phyloP scores from a whole-genome alignment of 1,140 invertebrate genomes.

The Polyergus mexicanus region DNA sequence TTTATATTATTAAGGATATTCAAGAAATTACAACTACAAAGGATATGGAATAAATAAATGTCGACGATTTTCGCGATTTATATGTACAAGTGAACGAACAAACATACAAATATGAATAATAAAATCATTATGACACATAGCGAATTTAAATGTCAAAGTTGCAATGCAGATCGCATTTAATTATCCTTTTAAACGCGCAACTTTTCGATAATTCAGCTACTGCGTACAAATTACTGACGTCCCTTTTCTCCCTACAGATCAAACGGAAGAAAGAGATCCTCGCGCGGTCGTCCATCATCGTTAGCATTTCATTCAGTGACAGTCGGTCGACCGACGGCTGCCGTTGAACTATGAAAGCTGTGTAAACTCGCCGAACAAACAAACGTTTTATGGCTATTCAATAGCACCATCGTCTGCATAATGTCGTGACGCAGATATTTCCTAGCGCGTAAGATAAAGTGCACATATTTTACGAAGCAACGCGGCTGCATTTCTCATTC shows the following conservation, averaged over 20 bases:
- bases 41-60: neutral
- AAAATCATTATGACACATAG: neutral
- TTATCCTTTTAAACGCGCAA: conserved; percentile 18
- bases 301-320: conserved; percentile 83
- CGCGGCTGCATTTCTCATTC: conserved; percentile 53
- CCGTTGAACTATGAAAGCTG: conserved; percentile 75
- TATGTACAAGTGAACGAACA: neutral
- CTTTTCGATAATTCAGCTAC: conserved; percentile 28
- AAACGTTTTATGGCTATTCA: conserved; percentile 77
- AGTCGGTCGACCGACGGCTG: conserved; percentile 73
- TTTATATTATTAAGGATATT: neutral
- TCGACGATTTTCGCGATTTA: neutral
- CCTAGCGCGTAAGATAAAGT: conserved; percentile 41
- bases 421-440: conserved; percentile 35
- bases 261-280: conserved; percentile 65
- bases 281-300: conserved; percentile 81
- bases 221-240: conserved; percentile 39
- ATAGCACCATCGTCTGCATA: conserved; percentile 51
- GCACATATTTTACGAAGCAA: conserved; percentile 50
- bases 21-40: neutral
- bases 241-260: conserved; percentile 12
- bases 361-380: conserved; percentile 81
- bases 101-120: neutral
- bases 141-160: neutral
- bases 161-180: conserved; percentile 30